Conservation (phyloP, 1,140 invertebrate genomes). For the Ridgeia piscesae region DNA sequence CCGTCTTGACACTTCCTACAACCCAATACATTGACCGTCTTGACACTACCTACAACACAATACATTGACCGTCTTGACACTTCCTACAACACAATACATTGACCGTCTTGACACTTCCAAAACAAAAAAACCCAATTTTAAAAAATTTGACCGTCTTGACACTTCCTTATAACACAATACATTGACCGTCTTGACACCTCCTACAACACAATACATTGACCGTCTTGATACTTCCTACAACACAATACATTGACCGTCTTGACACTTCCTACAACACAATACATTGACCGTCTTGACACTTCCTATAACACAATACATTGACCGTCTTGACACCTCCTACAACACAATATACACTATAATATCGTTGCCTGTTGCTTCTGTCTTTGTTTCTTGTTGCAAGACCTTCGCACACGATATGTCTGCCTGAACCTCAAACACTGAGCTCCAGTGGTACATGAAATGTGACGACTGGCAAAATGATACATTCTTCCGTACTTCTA, state of each 20-base stretch:
- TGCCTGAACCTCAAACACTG: too few species aligned
- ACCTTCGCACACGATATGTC: too few species aligned
- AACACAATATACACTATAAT: not conserved
- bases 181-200: slow-evolving; percentile 30
- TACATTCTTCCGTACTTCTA: too few species aligned
- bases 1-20: not conserved
- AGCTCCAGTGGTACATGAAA: too few species aligned
- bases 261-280: not conserved
- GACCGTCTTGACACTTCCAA: not conserved
- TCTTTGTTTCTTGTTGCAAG: too few species aligned
- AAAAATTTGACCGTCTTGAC: too few species aligned
- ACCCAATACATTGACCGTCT: not conserved
- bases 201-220: slow-evolving; percentile 28
- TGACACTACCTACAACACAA: slow-evolving; percentile 18
- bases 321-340: not conserved
- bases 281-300: slow-evolving; percentile 32
- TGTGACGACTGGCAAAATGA: too few species aligned
- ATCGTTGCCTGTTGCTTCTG: too few species aligned
- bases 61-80: slow-evolving; percentile 44
- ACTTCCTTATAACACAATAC: too few species aligned
- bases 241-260: not conserved
- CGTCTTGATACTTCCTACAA: not conserved
- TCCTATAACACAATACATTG: slow-evolving; percentile 36
- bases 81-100: not conserved
- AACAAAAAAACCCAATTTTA: too few species aligned